Conservation (phyloP, 2,797 vertebrate genomes). For the Onychomys torridus region DNA sequence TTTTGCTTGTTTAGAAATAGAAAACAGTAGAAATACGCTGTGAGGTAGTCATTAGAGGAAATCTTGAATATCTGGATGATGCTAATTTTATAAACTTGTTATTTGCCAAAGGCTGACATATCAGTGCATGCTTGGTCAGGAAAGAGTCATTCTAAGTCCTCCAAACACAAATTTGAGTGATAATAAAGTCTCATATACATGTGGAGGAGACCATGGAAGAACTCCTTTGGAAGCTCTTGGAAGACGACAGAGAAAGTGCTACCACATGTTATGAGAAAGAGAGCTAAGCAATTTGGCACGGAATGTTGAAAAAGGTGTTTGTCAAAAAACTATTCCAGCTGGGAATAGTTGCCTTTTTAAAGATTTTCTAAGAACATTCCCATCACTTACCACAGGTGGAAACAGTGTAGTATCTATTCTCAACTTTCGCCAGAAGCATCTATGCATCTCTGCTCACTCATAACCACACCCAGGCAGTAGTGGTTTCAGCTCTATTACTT, state of each 20-base stretch:
- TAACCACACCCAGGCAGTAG: constrained; percentile 39
- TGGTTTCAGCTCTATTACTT: background rate
- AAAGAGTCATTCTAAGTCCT: background rate
- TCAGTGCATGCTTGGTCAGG: background rate
- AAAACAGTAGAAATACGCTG: background rate
- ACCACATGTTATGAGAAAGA: background rate
- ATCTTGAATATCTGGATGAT: background rate
- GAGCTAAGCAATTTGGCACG: background rate
- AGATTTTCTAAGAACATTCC: constrained; percentile 23
- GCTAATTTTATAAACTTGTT: background rate
- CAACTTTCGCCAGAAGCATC: constrained; percentile 19
- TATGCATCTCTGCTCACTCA: constrained; percentile 45
- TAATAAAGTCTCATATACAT: background rate
- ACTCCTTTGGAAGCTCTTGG: background rate
- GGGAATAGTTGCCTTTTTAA: constrained; percentile 10
- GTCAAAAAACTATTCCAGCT: constrained; percentile 50
- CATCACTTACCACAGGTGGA: constrained; percentile 12
- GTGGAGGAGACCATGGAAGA: background rate
- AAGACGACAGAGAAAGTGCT: background rate
- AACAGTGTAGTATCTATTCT: background rate
- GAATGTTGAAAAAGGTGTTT: constrained; percentile 1
- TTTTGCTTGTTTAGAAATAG: background rate
- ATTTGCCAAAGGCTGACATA: background rate
- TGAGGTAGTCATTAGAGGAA: background rate
- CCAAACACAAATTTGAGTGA: background rate